A percentile compares a stretch with the other conserved stretches of the same genome.
Conservation (phyloP, 2,888 invertebrate genomes). For the Rutpela maculata region DNA sequence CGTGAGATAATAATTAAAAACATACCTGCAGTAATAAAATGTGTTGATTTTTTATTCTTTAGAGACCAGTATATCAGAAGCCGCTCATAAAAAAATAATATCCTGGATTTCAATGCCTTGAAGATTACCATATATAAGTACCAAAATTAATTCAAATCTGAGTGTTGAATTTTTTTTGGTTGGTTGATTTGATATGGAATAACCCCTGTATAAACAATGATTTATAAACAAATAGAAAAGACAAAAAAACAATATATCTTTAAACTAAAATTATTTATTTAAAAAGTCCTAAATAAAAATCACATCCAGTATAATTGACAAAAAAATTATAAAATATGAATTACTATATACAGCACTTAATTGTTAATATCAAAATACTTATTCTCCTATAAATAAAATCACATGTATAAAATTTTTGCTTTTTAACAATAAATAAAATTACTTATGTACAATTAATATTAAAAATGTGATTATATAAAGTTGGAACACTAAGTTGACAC, state of each 20-base stretch:
- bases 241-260: background rate
- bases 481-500: conserved; percentile 54
- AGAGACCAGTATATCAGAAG: too few species aligned
- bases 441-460: conserved; percentile 51
- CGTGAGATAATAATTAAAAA: too few species aligned
- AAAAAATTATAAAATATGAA: conserved; percentile 38
- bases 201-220: too few species aligned
- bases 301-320: conserved; percentile 41
- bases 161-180: too few species aligned
- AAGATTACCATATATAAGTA: too few species aligned
- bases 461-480: conserved; percentile 43
- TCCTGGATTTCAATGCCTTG: too few species aligned
- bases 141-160: too few species aligned
- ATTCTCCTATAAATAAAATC: conserved; percentile 58
- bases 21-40: too few species aligned
- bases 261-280: conserved; percentile 18
- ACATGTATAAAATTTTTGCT: conserved; percentile 59
- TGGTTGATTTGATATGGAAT: too few species aligned
- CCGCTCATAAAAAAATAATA: too few species aligned
- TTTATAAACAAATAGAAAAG: background rate
- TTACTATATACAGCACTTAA: conserved; percentile 32
- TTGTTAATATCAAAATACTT: conserved; percentile 40
- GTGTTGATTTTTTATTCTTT: too few species aligned
- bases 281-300: conserved; percentile 27
- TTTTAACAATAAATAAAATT: conserved; percentile 62